phyloP scores from a whole-genome alignment of 2,113 vertebrate species.

The Sceloporus tristichus region DNA sequence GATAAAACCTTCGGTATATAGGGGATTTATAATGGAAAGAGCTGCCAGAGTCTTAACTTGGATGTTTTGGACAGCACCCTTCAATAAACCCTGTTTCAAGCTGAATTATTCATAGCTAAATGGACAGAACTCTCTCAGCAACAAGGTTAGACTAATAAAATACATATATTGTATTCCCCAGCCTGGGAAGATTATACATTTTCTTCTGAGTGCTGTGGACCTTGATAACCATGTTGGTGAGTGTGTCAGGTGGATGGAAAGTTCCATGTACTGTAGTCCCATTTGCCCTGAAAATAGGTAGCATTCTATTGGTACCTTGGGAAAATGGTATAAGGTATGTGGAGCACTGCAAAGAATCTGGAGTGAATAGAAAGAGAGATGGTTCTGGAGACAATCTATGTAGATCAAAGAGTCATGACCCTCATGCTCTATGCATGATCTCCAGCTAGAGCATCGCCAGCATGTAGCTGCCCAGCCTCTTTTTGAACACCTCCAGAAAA shows the following conservation, averaged over 20 bases:
- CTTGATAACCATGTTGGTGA: slow-evolving; percentile 1
- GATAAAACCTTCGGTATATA: not conserved
- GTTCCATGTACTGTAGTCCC: not conserved
- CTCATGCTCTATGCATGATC: no score
- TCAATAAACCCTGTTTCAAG: slow-evolving; percentile 16
- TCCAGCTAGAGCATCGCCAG: no score
- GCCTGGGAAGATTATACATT: not conserved
- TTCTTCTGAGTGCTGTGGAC: not conserved
- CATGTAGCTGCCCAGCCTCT: no score
- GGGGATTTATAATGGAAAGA: not conserved
- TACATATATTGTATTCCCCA: not conserved
- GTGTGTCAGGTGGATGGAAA: accelerated
- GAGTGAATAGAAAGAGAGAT: no score
- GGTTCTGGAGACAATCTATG: not conserved
- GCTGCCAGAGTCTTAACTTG: not conserved
- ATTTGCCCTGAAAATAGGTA: not conserved
- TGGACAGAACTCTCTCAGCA: not conserved
- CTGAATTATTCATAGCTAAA: not conserved
- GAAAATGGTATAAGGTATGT: not conserved
- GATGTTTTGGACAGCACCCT: not conserved
- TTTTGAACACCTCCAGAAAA: no score
- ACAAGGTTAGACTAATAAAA: slow-evolving; percentile 2
- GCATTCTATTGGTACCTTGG: not conserved
- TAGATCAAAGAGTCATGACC: no score
- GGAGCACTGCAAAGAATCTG: not conserved